These are phyloP conservation scores for Centroberyx gerrardi DNA, from an alignment of 2,797 vertebrate genomes.

Conservation along the genomic window DNA sequence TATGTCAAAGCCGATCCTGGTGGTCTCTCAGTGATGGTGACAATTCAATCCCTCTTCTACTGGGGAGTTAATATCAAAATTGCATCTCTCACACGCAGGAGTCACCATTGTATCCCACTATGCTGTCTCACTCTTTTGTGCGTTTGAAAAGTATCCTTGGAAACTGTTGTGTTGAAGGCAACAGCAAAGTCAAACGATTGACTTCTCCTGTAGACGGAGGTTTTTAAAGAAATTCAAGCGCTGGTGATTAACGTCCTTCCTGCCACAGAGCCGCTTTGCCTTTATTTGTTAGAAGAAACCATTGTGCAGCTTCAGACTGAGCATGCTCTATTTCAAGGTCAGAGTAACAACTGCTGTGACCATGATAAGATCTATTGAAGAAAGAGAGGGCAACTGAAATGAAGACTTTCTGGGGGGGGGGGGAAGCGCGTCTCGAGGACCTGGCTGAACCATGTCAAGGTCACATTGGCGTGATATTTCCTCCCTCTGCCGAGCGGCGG, in stretches of 20 bases:
- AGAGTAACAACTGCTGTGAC: constrained; percentile 47
- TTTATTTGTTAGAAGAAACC: constrained; percentile 9
- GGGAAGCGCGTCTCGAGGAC: constrained; percentile 42
- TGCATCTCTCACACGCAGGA: constrained; percentile 20
- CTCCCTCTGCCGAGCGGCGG: constrained; percentile 48
- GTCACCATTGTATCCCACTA: constrained; percentile 39
- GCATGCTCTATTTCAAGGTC: constrained; percentile 70
- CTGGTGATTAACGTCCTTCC: constrained; percentile 56
- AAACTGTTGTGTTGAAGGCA: constrained; percentile 70
- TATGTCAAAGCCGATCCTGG: constrained; percentile 2
- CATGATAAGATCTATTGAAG: constrained; percentile 48
- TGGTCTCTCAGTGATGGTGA: constrained; percentile 1
- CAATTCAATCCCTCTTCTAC: constrained; percentile 50
- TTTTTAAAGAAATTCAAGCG: constrained; percentile 57
- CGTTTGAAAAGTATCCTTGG: constrained; percentile 75
- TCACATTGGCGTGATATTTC: constrained; percentile 47
- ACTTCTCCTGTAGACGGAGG: constrained; percentile 46
- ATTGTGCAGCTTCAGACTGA: constrained; percentile 39
- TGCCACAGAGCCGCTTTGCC: constrained; percentile 38
- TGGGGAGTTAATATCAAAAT: constrained; percentile 59
- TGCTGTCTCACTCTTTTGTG: constrained; percentile 52
- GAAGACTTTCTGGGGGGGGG: constrained; percentile 30
- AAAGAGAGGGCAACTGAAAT: constrained; percentile 56
- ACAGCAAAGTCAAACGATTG: constrained; percentile 60
- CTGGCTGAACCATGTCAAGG: constrained; percentile 65